phyloP scores from a whole-genome alignment of 2,113 vertebrate genomes.

The Promerops cafer region DNA sequence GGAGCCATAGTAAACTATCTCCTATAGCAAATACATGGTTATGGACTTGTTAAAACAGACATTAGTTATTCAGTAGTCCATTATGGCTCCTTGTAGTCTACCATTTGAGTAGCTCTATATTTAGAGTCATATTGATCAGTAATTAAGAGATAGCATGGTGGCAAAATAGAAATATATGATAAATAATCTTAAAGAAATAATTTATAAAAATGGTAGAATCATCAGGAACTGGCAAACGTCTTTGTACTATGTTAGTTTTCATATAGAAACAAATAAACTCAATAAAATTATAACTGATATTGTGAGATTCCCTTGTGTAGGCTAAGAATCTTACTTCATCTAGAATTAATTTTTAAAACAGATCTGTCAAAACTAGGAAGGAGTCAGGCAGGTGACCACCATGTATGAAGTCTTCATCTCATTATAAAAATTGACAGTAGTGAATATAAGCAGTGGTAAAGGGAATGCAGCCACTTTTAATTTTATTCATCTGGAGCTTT shows the following conservation, averaged over 20 bases:
- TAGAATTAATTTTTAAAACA: slow-evolving; percentile 52
- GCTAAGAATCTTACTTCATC: not conserved
- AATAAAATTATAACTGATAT: slow-evolving; percentile 6
- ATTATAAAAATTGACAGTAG: not conserved
- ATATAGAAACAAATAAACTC: slow-evolving; percentile 1
- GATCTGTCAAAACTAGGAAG: slow-evolving; percentile 3
- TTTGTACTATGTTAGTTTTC: not conserved
- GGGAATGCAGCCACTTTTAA: not conserved
- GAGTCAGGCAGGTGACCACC: not conserved
- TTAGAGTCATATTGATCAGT: slow-evolving; percentile 72
- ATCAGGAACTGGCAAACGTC: not conserved
- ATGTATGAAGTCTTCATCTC: not conserved
- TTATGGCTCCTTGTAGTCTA: slow-evolving; percentile 76
- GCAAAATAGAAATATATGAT: slow-evolving; percentile 42
- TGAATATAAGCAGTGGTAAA: not conserved
- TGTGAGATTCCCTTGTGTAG: not conserved
- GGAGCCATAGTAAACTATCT: slow-evolving; percentile 62
- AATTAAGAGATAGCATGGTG: slow-evolving; percentile 51
- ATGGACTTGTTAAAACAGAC: slow-evolving; percentile 75
- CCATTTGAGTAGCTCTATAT: slow-evolving; percentile 69
- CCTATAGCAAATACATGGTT: slow-evolving; percentile 68
- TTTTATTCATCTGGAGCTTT: not conserved
- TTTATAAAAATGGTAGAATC: slow-evolving; percentile 15
- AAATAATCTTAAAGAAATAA: slow-evolving; percentile 28
- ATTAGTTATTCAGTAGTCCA: slow-evolving; percentile 74